Evolutionary conservation across 2,113 vertebrate species (phyloP), one percentile per base, ranked within the genome.

Genomic region (Equus przewalskii): DNA sequence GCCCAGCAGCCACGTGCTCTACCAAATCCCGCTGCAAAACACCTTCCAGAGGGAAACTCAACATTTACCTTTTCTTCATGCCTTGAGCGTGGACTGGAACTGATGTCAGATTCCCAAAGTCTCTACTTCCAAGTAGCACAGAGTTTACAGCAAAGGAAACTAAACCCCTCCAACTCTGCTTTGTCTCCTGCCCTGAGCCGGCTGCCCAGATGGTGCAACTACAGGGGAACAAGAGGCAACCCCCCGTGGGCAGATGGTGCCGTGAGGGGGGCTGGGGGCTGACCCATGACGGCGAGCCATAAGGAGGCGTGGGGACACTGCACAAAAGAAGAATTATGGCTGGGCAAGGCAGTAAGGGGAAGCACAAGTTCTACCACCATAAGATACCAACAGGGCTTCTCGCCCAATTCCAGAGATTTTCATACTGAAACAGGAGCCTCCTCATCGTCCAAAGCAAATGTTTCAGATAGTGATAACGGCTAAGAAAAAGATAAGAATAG

Each of bases 81-180:
- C 82, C 89, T 75, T 22, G 7, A 76, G 58, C 60, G 46, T 62
- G 72, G 36, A 41, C 56, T 60, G 26, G 15, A 26, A 11, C 16
- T 6, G 46, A 46, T 7, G 28, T 33, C 46, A 18, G 30, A 84
- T 16, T 19, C 58, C 51, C 64, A 19, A 21, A 26, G 24, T 19
- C 46, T 72, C 81, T 51, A 4, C n/a, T 56, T 72, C 36, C 30
- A 3, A 0, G 1, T 0, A 28, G 41, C 0, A 0, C 1, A 2
- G n/a, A 19, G 1, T 44, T 46, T 3, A 24, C 0, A 79, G 72
- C 72, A 85, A 70, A 90, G 92, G 44, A 46, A 56, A 56, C 5
- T 6, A 4, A 70, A 54, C 18, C 6, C 18, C 33, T 58, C 33
- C 6, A 4, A 3, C 56, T 10, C 22, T 19, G 51, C 83, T 67